Conservation (phyloP, 1,140 invertebrate genomes). For the Calosoma granatense region DNA sequence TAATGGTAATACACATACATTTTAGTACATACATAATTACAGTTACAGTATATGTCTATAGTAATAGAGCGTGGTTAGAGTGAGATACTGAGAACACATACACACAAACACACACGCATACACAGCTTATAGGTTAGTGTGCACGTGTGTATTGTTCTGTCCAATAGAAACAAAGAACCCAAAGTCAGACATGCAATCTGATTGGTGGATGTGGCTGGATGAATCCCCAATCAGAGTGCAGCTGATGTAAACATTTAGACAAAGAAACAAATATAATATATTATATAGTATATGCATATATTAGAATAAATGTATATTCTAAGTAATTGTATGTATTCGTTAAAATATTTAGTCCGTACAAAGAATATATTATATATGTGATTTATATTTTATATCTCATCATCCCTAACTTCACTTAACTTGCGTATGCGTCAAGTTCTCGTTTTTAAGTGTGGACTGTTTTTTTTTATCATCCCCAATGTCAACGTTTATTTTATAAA, state of each 20-base stretch:
- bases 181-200: slow-evolving; percentile 26
- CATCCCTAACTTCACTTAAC: background rate
- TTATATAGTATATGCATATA: too few relatives aligned
- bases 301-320: too few relatives aligned
- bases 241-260: slow-evolving; percentile 17
- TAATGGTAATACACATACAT: background rate
- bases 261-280: too few relatives aligned
- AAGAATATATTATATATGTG: background rate
- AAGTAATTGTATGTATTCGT: too few relatives aligned
- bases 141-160: background rate
- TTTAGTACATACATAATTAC: slow-evolving; percentile 23
- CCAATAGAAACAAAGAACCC: background rate
- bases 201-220: slow-evolving; percentile 34
- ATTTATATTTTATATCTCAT: background rate
- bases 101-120: too few relatives aligned
- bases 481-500: too few relatives aligned
- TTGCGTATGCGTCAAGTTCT: too few relatives aligned
- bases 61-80: background rate
- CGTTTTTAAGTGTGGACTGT: too few relatives aligned
- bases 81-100: too few relatives aligned
- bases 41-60: slow-evolving; percentile 18
- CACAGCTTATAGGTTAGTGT: too few relatives aligned
- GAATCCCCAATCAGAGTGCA: slow-evolving; percentile 31
- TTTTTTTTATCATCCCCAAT: too few relatives aligned
- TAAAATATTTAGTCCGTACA: background rate